phyloP scores from a whole-genome alignment of 2,888 invertebrate genomes.

The Hypercompe scribonia region DNA sequence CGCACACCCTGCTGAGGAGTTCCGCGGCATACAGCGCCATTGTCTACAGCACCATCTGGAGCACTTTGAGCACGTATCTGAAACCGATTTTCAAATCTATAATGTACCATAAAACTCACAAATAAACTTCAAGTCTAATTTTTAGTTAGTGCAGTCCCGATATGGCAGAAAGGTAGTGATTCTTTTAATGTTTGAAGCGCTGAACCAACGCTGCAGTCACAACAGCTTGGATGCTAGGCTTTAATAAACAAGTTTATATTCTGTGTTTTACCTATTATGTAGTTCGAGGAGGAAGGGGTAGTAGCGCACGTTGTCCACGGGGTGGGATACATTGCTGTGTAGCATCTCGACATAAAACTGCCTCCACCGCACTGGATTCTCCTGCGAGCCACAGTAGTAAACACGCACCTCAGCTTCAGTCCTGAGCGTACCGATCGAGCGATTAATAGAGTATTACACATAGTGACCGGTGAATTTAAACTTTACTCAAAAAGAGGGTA shows the following conservation, averaged over 20 bases:
- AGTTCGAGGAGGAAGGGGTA: constrained; percentile 19
- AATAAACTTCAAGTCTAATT: too few relatives aligned
- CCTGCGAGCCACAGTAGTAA: constrained; percentile 91
- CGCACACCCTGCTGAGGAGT: constrained; percentile 16
- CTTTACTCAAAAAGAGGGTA: too few relatives aligned
- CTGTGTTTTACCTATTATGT: constrained; percentile 29
- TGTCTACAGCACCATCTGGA: constrained; percentile 35
- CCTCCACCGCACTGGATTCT: constrained; percentile 90
- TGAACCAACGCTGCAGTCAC: too few relatives aligned
- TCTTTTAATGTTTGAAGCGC: too few relatives aligned
- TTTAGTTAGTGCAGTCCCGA: too few relatives aligned
- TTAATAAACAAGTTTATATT: too few relatives aligned
- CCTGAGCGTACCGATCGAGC: constrained; percentile 18
- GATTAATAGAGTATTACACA: too few relatives aligned
- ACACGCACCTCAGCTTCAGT: constrained; percentile 82
- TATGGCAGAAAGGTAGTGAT: too few relatives aligned
- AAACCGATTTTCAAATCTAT: not conserved
- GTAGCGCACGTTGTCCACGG: constrained; percentile 23
- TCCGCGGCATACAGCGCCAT: constrained; percentile 26
- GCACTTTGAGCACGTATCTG: constrained; percentile 24
- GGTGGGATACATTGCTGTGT: not conserved
- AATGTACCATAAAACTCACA: too few relatives aligned
- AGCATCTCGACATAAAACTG: constrained; percentile 53
- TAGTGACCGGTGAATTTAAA: too few relatives aligned
- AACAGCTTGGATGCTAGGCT: too few relatives aligned